These are phyloP conservation scores for Aramus guarauna DNA, from an alignment of 2,113 vertebrate genomes.

Conservation along the genomic window DNA sequence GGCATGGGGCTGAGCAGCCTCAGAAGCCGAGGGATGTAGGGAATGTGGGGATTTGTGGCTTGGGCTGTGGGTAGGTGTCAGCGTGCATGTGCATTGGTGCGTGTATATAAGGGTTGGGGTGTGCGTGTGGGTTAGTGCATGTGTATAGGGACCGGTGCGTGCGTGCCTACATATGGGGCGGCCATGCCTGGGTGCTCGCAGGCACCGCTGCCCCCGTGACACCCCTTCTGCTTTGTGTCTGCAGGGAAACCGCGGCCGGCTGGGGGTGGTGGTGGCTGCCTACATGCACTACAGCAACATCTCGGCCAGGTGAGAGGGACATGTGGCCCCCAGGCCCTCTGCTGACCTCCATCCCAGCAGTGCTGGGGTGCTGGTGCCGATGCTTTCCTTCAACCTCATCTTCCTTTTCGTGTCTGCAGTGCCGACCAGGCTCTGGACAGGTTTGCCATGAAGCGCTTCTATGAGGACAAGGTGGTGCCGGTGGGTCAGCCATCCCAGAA, in stretches of 20 bases:
- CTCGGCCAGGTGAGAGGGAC: constrained; percentile 88
- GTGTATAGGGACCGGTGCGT: neutral
- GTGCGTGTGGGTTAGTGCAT: fast-evolving
- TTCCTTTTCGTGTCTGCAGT: constrained; percentile 57
- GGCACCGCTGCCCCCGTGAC: neutral
- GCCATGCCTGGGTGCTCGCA: neutral
- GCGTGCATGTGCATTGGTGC: neutral
- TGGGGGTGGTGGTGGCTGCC: constrained; percentile 93
- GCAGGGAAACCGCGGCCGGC: constrained; percentile 93
- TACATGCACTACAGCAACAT: constrained; percentile 99
- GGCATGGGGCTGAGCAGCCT: neutral
- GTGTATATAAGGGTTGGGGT: neutral
- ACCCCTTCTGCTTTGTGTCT: constrained; percentile 4
- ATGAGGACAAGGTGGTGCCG: constrained; percentile 96
- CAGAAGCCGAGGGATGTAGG: neutral
- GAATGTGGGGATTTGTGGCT: neutral
- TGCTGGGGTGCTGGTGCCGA: neutral
- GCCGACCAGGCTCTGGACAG: constrained; percentile 96
- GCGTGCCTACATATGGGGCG: fast-evolving
- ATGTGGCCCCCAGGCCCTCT: fast-evolving
- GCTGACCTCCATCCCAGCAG: fast-evolving
- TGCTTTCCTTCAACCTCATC: neutral
- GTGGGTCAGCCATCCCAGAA: constrained; percentile 95
- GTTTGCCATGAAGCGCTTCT: constrained; percentile 98
- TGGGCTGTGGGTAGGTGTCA: neutral